Percentiles rank a stretch among this genome's conserved stretches.
phyloP scores from a whole-genome alignment of 2,113 vertebrate species.

The Esox niger region DNA sequence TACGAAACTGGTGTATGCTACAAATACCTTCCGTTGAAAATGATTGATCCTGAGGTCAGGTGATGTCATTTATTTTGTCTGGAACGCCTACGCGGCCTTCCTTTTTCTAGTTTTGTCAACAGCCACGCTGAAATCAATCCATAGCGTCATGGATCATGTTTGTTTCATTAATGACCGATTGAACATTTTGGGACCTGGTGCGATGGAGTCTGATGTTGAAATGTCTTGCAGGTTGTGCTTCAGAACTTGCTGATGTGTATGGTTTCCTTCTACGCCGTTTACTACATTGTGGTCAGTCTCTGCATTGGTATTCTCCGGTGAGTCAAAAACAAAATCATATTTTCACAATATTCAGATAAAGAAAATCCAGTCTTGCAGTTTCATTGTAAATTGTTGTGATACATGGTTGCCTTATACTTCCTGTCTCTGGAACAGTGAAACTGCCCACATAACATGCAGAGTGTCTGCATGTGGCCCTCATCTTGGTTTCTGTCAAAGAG shows the following conservation, averaged over 20 bases:
- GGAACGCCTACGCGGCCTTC: not conserved
- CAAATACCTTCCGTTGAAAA: too few relatives aligned
- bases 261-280: constrained; percentile 75
- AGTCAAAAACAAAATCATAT: constrained; percentile 8
- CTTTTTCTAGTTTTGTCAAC: not conserved
- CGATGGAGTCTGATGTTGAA: not conserved
- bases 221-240: constrained; percentile 65
- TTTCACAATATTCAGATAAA: constrained; percentile 10
- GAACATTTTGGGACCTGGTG: not conserved
- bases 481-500: too few relatives aligned
- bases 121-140: not conserved
- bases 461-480: too few relatives aligned
- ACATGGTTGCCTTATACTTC: not conserved
- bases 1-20: too few relatives aligned
- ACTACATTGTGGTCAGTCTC: constrained; percentile 73
- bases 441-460: too few relatives aligned
- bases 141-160: not conserved
- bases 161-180: not conserved
- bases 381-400: not conserved
- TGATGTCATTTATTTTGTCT: not conserved
- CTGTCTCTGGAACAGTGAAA: not conserved
- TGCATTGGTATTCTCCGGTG: constrained; percentile 76
- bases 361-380: constrained; percentile 14
- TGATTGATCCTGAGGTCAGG: not conserved
- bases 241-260: constrained; percentile 76